Base-by-base conservation (phyloP, 2,797 vertebrate genomes). In the Martes flavigula region DNA sequence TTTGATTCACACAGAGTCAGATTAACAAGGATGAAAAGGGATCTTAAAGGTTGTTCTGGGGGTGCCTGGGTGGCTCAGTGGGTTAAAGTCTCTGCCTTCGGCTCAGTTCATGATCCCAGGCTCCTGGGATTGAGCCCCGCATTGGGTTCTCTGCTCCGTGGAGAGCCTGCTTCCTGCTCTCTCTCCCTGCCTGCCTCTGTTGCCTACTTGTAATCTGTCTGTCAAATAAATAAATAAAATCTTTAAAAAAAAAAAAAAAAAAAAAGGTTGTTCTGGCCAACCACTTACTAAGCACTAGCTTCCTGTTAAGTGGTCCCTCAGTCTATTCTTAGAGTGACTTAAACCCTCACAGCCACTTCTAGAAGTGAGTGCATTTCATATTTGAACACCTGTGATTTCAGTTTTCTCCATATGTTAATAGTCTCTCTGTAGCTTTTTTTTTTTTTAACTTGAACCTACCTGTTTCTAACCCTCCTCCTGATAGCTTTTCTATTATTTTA, bases 401-500 rank as follows among this genome's bases (percentile, higher is more conserved):
- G 84, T 13, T 92, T 92, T 38, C 87, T 82, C 64, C 38, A 30
- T 64, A 85, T 48, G 46, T 35, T 79, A 72, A 15, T 90, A 73
- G 21, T 78, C n/a, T 93, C 23, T 35, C 25, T 87, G 25, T 96
- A 30, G 43, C 54, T 66, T 91, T 51, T 66, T 38, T 73, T 72
- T 40, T 58, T 58, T 60, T 27, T 60, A 8, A 40, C 51, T 54
- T 70, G 43, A 96, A 77, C 4, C 15, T 89, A 23, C 40, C 32
- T 86, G 23, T 3, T 97, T 94, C 18, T 92, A 78, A 90, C 10
- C 2, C 13, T 93, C 18, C 21, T 82, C 20, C 25, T 58, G 30
- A 32, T 83, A 91, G 68, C 32, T 27, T 83, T 92, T 95, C 30
- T 96, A 0, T 95, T n/a, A 70, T 89, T 78, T 83, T 95, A 86